Evolutionary conservation across 2,113 vertebrate genomes (phyloP), one percentile per base, ranked within the genome.

Genomic region (Mionectes macconnelli): DNA sequence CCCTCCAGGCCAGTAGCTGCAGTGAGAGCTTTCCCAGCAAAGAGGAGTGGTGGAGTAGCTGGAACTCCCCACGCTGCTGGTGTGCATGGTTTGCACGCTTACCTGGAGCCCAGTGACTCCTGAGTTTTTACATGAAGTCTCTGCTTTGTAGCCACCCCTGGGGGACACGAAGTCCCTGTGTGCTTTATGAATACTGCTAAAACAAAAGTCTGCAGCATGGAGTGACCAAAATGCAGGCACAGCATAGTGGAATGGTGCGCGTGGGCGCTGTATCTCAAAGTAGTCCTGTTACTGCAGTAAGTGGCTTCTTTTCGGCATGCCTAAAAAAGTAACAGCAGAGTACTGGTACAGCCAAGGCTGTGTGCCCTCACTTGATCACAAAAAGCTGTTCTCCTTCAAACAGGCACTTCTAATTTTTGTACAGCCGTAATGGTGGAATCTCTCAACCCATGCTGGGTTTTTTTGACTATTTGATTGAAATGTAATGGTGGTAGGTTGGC

Each of bases 381-480:
- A 83, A 88, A 93, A 93, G 35, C 90, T 94, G 62, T 86, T 95
- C 76, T 88, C 6, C 55, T 64, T 95, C 88, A 88, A 68, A 84
- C 22, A 84, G 47, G 18, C 79, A 31, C 72, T 94, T 95, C 68
- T 94, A 88, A 90, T 84, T 94, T 89, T 59, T 90, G 30, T 87
- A 53, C 42, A 87, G 70, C 66, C 59, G 47, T 92, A 78, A 68
- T 0, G 6, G 64, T 84, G 44, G 69, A 81, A 60, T 91, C n/a
- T 81, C 57, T 56, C 78, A 93, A 89, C 39, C n/a, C 30, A 5
- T 84, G 62, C n/a, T 93, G 40, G 40, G 64, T 89, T 93, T 88
- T 93, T 93, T 62, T 90, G 45, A 57, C 31, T 62, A 1, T 67
- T 77, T 93, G 92, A 89, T 93, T 93, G 82, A 93, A 82, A 57